These are phyloP conservation scores for Hylaea fasciaria DNA, from an alignment of 2,888 invertebrate genomes.

Conservation along the genomic window DNA sequence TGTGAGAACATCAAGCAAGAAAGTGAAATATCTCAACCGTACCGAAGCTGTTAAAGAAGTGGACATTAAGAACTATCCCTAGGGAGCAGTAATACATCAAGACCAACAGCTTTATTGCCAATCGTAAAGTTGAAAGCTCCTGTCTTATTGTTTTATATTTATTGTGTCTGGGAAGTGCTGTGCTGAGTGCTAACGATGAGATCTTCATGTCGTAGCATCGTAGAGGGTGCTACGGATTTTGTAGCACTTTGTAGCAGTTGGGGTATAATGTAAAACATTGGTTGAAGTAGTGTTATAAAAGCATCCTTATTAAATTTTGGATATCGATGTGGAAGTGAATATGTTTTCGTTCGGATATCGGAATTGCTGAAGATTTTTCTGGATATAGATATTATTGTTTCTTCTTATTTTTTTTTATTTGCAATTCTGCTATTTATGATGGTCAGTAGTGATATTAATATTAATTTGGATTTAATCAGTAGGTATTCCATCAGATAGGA, in stretches of 20 bases:
- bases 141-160: constrained; percentile 46
- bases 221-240: constrained; percentile 7
- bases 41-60: constrained; percentile 33
- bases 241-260: constrained; percentile 16
- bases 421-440: too few relatives aligned
- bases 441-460: too few relatives aligned
- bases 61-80: constrained; percentile 44
- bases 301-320: too few relatives aligned
- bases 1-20: background rate
- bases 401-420: too few relatives aligned
- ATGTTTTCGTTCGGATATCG: too few relatives aligned
- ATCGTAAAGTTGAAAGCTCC: constrained; percentile 56
- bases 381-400: too few relatives aligned
- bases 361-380: too few relatives aligned
- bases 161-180: constrained; percentile 21
- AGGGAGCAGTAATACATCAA: constrained; percentile 51
- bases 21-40: constrained; percentile 14
- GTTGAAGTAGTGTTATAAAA: too few relatives aligned
- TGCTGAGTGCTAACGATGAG: constrained; percentile 45
- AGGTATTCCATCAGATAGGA: too few relatives aligned
- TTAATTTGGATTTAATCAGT: too few relatives aligned
- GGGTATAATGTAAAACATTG: background rate
- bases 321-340: too few relatives aligned
- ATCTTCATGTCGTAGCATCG: constrained; percentile 6
- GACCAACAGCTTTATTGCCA: constrained; percentile 49